Percentiles rank a stretch among this genome's conserved stretches.
Evolutionary conservation across 2,113 vertebrate species (phyloP).

Genomic region (Stigmatopora argus): DNA sequence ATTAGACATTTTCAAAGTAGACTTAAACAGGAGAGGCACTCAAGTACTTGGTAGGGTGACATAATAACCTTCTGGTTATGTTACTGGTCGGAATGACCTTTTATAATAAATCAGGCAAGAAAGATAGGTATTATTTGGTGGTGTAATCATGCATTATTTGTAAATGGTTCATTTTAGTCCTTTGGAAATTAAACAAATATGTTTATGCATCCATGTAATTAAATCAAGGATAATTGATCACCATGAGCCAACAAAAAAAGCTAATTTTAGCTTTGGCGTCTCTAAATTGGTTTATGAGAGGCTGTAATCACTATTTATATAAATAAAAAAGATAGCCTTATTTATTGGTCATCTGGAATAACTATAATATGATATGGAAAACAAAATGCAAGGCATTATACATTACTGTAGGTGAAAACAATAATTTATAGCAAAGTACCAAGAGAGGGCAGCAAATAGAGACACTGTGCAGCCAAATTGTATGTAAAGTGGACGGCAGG

Average conservation of each 20-base stretch:
- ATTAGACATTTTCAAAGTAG: background rate
- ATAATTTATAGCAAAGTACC: slow-evolving; percentile 10
- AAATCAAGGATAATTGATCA: too few species aligned
- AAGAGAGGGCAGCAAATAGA: slow-evolving; percentile 49
- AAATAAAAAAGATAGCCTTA: too few species aligned
- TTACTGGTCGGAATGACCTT: background rate
- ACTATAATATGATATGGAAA: too few species aligned
- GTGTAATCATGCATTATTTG: too few species aligned
- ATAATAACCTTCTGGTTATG: background rate
- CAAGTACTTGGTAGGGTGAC: slow-evolving; percentile 1
- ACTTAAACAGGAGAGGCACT: slow-evolving; percentile 14
- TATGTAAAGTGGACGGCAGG: background rate
- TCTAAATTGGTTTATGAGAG: too few species aligned
- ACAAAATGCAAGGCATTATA: background rate
- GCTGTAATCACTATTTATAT: too few species aligned
- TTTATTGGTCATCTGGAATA: too few species aligned
- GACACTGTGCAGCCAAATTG: background rate
- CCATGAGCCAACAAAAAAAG: too few species aligned
- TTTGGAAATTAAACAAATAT: too few species aligned
- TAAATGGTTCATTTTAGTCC: too few species aligned
- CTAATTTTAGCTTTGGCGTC: too few species aligned
- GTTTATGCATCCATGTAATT: too few species aligned
- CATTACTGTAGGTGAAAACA: background rate
- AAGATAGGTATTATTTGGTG: background rate
- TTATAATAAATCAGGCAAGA: background rate